These are phyloP conservation scores for Fistularia tabacaria DNA, from an alignment of 2,797 vertebrate species.

Conservation along the genomic window DNA sequence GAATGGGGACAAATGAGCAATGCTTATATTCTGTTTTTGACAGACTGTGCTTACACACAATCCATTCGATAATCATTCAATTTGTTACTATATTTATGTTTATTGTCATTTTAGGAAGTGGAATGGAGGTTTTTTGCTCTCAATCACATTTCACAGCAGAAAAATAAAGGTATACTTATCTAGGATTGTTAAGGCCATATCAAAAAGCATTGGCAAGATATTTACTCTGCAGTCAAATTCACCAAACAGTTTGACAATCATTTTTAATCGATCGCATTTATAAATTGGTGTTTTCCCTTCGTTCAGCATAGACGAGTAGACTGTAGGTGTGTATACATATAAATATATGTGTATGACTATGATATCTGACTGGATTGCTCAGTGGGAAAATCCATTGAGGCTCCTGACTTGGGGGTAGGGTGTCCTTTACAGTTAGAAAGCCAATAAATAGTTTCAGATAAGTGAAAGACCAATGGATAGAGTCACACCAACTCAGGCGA, in stretches of 20 bases:
- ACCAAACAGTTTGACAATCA: slow-evolving; percentile 49
- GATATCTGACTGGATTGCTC: too few species aligned
- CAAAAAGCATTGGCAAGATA: slow-evolving; percentile 59
- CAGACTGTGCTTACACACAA: slow-evolving; percentile 49
- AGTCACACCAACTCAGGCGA: too few species aligned
- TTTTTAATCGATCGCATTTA: slow-evolving; percentile 48
- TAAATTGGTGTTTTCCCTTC: slow-evolving; percentile 18
- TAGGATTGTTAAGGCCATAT: slow-evolving; percentile 65
- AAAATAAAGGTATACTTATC: slow-evolving; percentile 65
- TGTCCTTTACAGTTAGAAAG: too few species aligned
- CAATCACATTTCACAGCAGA: slow-evolving; percentile 57
- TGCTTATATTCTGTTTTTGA: slow-evolving; percentile 61
- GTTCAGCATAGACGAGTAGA: slow-evolving; percentile 30
- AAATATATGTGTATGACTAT: too few species aligned
- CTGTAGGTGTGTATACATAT: slow-evolving; percentile 34
- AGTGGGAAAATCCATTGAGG: too few species aligned
- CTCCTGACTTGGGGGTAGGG: too few species aligned
- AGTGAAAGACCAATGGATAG: too few species aligned
- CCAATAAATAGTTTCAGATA: too few species aligned
- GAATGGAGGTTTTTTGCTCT: slow-evolving; percentile 53
- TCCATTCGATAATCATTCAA: slow-evolving; percentile 71
- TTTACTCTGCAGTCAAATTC: slow-evolving; percentile 53
- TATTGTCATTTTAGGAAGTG: slow-evolving; percentile 48
- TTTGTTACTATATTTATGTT: slow-evolving; percentile 71
- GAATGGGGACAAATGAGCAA: slow-evolving; percentile 43